phyloP scores from a whole-genome alignment of 2,797 vertebrate species.

The Hylomyscus alleni region DNA sequence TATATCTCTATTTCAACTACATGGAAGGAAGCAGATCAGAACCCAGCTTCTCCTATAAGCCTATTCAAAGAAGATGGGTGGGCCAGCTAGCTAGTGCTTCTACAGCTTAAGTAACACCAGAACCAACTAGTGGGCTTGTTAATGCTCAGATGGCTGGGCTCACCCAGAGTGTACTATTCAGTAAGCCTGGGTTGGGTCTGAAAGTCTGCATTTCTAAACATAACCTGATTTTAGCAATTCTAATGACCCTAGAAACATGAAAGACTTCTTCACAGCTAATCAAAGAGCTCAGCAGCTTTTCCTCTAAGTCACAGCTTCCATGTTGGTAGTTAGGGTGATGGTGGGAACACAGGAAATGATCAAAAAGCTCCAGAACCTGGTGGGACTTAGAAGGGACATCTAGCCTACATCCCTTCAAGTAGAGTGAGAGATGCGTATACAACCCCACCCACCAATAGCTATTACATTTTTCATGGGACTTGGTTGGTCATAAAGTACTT shows the following conservation, averaged over 20 bases:
- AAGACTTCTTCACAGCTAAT: neutral
- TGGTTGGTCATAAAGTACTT: neutral
- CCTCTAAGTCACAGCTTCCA: neutral
- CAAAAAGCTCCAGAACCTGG: neutral
- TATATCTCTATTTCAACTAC: neutral
- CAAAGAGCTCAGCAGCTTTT: neutral
- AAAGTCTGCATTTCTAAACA: neutral
- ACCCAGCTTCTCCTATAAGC: neutral
- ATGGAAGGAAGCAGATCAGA: neutral
- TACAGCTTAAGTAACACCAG: neutral
- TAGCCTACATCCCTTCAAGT: neutral
- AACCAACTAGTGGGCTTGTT: neutral
- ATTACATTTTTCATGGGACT: neutral
- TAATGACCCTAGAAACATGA: neutral
- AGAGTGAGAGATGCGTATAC: neutral
- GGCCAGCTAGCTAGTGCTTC: neutral
- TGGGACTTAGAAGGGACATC: neutral
- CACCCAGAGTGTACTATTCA: neutral
- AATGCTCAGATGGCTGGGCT: neutral
- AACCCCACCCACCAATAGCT: too few species aligned
- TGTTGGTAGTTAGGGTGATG: neutral
- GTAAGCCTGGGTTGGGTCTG: neutral
- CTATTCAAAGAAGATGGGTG: neutral
- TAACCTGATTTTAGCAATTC: neutral
- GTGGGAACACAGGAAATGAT: fast-evolving